Evolutionary conservation across 1,140 invertebrate species (phyloP).

Genomic region (Danaus plexippus): DNA sequence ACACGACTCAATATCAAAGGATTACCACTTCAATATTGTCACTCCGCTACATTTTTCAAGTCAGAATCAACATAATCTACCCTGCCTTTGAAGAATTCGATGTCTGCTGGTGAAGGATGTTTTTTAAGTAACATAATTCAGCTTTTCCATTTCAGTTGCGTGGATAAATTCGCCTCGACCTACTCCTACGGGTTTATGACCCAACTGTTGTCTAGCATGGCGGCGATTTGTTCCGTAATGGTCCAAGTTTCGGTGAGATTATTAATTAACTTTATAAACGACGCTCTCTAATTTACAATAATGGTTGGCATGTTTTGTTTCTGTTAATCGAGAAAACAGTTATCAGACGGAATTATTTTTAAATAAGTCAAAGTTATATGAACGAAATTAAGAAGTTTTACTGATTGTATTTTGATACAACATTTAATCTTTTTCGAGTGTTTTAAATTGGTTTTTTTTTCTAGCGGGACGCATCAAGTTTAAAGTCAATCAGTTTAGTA

Average conservation of each 20-base stretch:
- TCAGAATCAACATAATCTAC: constrained; percentile 55
- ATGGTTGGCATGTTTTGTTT: too few species aligned
- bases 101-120: constrained; percentile 3
- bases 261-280: constrained; percentile 3
- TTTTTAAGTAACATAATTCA: constrained; percentile 5
- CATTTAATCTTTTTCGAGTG: too few species aligned
- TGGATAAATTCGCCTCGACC: constrained; percentile 54
- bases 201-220: constrained; percentile 60
- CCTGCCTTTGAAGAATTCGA: constrained; percentile 29
- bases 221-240: constrained; percentile 64
- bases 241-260: constrained; percentile 61
- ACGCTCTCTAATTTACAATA: too few species aligned
- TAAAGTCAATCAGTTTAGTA: constrained; percentile 51
- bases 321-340: too few species aligned
- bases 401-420: too few species aligned
- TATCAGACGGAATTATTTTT: too few species aligned
- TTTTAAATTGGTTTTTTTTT: constrained; percentile 18
- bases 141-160: constrained; percentile 45
- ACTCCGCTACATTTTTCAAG: constrained; percentile 49
- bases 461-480: constrained; percentile 64
- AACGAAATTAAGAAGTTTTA: too few species aligned
- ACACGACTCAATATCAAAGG: constrained; percentile 58
- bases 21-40: constrained; percentile 63
- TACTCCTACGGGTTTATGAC: constrained; percentile 66
- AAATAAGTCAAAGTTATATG: too few species aligned